phyloP scores from a whole-genome alignment of 2,888 invertebrate genomes.

The Eilema caniola region DNA sequence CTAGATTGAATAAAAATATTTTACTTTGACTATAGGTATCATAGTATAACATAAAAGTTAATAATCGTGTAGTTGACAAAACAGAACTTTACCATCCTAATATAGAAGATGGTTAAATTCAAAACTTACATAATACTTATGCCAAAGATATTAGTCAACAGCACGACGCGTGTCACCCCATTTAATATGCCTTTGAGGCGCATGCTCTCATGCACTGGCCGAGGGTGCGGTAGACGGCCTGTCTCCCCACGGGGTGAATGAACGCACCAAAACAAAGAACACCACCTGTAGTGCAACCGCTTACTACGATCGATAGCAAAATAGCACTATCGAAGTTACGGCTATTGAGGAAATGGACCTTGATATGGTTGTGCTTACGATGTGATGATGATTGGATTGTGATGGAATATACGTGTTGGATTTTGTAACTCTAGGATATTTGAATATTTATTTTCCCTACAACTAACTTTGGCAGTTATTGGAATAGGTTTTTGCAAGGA shows the following conservation, averaged over 20 bases:
- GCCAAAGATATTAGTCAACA: slow-evolving; percentile 8
- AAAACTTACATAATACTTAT: background rate
- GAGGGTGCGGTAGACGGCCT: slow-evolving; percentile 74
- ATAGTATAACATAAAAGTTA: background rate
- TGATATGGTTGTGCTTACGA: no score
- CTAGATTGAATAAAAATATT: no score
- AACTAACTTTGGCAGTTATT: no score
- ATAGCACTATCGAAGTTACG: background rate
- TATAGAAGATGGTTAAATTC: background rate
- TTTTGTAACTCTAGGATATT: background rate
- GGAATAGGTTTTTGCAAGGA: no score
- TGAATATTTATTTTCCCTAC: no score
- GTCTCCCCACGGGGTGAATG: slow-evolving; percentile 74
- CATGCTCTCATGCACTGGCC: slow-evolving; percentile 56
- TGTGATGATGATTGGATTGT: background rate
- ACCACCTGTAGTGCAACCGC: slow-evolving; percentile 69
- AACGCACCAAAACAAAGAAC: slow-evolving; percentile 79
- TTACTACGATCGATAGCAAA: slow-evolving; percentile 38
- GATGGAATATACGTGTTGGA: background rate
- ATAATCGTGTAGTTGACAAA: background rate
- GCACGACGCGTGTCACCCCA: slow-evolving; percentile 33
- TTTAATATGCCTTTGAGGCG: slow-evolving; percentile 58
- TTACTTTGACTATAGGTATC: no score
- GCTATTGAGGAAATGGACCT: background rate
- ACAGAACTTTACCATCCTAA: background rate